phyloP scores from a whole-genome alignment of 1,140 invertebrate genomes.

The Lysiphlebus fabarum region DNA sequence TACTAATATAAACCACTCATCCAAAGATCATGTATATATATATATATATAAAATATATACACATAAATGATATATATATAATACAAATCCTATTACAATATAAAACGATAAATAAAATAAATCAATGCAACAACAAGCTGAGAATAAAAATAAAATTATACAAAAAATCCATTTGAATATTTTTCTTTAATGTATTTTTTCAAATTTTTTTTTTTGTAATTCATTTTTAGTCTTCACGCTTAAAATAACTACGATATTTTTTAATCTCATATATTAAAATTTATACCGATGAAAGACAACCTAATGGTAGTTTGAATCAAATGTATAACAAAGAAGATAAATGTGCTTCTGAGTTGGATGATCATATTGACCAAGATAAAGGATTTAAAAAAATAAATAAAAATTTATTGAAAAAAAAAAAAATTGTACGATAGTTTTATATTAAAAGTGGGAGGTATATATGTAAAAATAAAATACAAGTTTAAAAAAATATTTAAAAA shows the following conservation, averaged over 20 bases:
- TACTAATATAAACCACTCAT: conserved; percentile 10
- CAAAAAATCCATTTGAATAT: too few relatives aligned
- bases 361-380: not conserved
- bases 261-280: conserved; percentile 6
- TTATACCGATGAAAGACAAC: conserved; percentile 15
- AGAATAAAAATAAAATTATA: too few relatives aligned
- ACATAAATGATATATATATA: not conserved
- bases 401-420: not conserved
- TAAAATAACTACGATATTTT: conserved; percentile 7
- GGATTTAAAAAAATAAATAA: not conserved
- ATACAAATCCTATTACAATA: too few relatives aligned
- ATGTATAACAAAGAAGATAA: conserved; percentile 42
- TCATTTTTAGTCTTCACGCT: not conserved
- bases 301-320: conserved; percentile 10
- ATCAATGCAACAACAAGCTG: too few relatives aligned
- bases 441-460: conserved; percentile 1
- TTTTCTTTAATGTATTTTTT: too few relatives aligned
- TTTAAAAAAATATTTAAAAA: too few relatives aligned
- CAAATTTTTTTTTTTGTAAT: not conserved
- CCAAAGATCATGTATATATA: conserved; percentile 2
- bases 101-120: too few relatives aligned
- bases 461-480: too few relatives aligned
- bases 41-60: too few relatives aligned
- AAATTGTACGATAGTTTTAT: conserved; percentile 4
- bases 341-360: conserved; percentile 10